These are phyloP conservation scores for Ypsolopha scabrella DNA, from an alignment of 2,888 invertebrate genomes.

Conservation along the genomic window DNA sequence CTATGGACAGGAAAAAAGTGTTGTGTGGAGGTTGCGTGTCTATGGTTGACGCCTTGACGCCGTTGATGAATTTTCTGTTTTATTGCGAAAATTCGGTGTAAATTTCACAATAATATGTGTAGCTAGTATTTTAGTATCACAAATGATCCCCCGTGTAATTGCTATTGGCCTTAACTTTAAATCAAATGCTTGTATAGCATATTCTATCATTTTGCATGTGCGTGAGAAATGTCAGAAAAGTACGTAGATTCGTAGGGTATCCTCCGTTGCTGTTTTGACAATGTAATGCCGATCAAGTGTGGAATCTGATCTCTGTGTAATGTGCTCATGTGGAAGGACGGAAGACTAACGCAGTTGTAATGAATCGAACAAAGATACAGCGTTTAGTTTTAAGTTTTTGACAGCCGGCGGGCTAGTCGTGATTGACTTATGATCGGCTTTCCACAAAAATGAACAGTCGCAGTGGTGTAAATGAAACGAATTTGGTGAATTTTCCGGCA, in stretches of 20 bases:
- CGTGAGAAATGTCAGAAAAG: slow-evolving; percentile 56
- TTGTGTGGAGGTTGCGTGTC: slow-evolving; percentile 19
- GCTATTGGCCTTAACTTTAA: slow-evolving; percentile 16
- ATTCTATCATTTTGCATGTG: slow-evolving; percentile 56
- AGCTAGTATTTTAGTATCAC: slow-evolving; percentile 18
- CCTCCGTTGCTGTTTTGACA: slow-evolving; percentile 35
- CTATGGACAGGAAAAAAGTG: background rate
- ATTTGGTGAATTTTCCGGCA: slow-evolving; percentile 60
- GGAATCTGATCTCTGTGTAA: slow-evolving; percentile 8
- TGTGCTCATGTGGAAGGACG: slow-evolving; percentile 17
- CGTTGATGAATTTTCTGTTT: slow-evolving; percentile 29
- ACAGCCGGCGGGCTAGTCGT: slow-evolving; percentile 64
- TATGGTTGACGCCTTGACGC: slow-evolving; percentile 54
- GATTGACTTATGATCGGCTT: slow-evolving; percentile 34
- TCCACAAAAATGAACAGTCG: slow-evolving; percentile 64
- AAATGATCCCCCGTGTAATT: slow-evolving; percentile 30
- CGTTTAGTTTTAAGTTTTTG: slow-evolving; percentile 40
- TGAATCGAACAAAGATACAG: slow-evolving; percentile 49
- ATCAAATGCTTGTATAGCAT: slow-evolving; percentile 30
- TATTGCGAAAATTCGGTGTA: slow-evolving; percentile 16
- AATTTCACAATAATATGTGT: slow-evolving; percentile 20
- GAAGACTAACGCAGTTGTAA: slow-evolving; percentile 30
- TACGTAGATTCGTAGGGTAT: slow-evolving; percentile 24
- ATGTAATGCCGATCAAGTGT: slow-evolving; percentile 33
- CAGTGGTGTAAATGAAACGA: slow-evolving; percentile 58